Evolutionary conservation across 2,888 invertebrate genomes (phyloP), one percentile per base, ranked within the genome.

Genomic region (Netelia fuscicornis): DNA sequence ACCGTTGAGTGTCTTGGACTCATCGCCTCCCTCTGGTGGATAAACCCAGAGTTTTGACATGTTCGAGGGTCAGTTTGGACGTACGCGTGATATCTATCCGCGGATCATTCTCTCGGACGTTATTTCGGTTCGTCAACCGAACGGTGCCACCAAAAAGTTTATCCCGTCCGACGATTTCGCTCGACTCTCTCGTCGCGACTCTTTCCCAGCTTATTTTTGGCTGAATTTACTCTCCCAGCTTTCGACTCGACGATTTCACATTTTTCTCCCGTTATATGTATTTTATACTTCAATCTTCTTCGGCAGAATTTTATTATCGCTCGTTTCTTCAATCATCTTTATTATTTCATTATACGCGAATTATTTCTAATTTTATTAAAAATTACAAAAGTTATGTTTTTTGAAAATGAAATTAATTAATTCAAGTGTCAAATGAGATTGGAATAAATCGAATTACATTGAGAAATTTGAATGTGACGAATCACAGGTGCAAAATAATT

Each of bases 51-150:
- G 54, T 17, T 17, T 54, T 54, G 17, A 54, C 54, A 17, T n/a
- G 54, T 54, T n/a, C 17, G n/a, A n/a, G 2, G 17, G 2, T 6
- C n/a, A 8, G n/a, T 3, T 58, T 23, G 17, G 17, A 6, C 20
- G n/a, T 42, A 9, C 65, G 17, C 17, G 8, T 11, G n/a, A 64
- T 13, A 65, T 11, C 8, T 42, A 8, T n/a, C 17, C 9, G 13
- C n/a, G 6, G 2, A n/a, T 23, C 48, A n/a, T 11, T 11, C 9
- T 70, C 20, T 70, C 48, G 25, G 56, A 64, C 78, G 84, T 86
- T 87, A 87, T 87, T 87, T 87, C 58, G 65, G 84, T 76, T 84
- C 74, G 78, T 82, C 84, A 78, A 86, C 81, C 84, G 82, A 83
- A 58, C 58, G 17, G 65, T 48, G 48, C 65, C 44, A 37, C 17